Base-by-base conservation (phyloP, 2,888 invertebrate species). In the Vandiemenella viatica region DNA sequence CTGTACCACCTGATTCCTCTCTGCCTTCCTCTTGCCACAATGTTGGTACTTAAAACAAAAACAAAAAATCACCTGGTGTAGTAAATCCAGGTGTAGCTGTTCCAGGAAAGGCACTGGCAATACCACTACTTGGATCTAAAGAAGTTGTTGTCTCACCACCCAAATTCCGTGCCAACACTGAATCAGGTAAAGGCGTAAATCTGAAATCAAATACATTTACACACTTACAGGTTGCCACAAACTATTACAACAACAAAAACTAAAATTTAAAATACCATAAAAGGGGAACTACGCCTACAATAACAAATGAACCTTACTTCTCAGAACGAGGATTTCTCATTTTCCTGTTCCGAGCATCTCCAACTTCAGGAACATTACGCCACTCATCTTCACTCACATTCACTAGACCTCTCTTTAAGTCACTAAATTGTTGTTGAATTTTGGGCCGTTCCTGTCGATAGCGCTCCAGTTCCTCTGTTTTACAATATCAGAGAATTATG, bases 381-480 rank as follows among this genome's bases (percentile, higher is more conserved):
- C 98, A 99, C 63, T 98, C 95, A 52, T 91, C 91, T 59, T 88
- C 87, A 0, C 83, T 80, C 0, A 98, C 85, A 48, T 75, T 73
- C 45, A 83, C 80, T 18, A 91, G 65, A 55, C 87, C 88, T 58
- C 90, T 73, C 67, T 98, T 97, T 17, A 99, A 70, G 68, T 99
- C 98, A 8, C 93, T 95, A 65, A 99, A 99, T 63, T 97, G 96
- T 63, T 98, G 98, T 63, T 99, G 97, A 60, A 98, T 98, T 74
- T 98, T 98, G 1, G 97, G 97, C 54, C 88, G 77, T 65, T 98
- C 98, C 65, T 96, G 95, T 61, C 98, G 89, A 69, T 93, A 98
- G 65, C 86, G 83, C 63, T 98, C 98, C 61, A 98, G 75, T 63
- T 96, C 96, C 73, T 82, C 96, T 61, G 47, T 6, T 15, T n/a